A percentile compares a stretch with the other conserved stretches of the same genome.
Evolutionary conservation across 2,888 invertebrate species (phyloP).

Genomic region (Polydrusus pterygomalis): DNA sequence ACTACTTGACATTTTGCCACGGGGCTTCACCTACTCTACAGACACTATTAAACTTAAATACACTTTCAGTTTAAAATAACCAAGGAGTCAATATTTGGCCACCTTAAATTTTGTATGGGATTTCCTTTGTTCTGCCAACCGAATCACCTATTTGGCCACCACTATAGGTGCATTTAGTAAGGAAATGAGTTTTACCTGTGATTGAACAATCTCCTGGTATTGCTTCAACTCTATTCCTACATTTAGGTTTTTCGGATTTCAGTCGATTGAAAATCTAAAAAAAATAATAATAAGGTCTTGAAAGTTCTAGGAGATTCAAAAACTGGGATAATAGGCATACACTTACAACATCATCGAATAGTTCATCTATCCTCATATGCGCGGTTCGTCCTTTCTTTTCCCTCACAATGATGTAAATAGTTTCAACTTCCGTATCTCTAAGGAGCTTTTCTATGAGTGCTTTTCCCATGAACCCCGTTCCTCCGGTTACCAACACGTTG

Average conservation of each 20-base stretch:
- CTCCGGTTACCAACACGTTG: slow-evolving; percentile 72
- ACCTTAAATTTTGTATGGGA: too few species aligned
- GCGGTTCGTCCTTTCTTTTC: slow-evolving; percentile 79
- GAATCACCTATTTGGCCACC: not conserved
- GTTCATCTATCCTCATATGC: slow-evolving; percentile 78
- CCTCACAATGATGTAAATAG: slow-evolving; percentile 75
- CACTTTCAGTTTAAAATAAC: too few species aligned
- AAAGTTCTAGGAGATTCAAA: too few species aligned
- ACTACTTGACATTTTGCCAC: too few species aligned
- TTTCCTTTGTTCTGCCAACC: too few species aligned
- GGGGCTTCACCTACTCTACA: too few species aligned
- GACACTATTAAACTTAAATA: too few species aligned
- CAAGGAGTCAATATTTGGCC: too few species aligned
- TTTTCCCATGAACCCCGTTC: slow-evolving; percentile 76
- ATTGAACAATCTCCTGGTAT: slow-evolving; percentile 81
- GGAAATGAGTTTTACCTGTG: slow-evolving; percentile 64
- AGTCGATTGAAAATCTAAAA: slow-evolving; percentile 75
- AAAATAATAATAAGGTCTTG: slow-evolving; percentile 17
- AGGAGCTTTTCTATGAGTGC: slow-evolving; percentile 77
- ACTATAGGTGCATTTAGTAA: too few species aligned
- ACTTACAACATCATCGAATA: slow-evolving; percentile 79
- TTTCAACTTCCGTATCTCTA: slow-evolving; percentile 70
- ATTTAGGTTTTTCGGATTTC: slow-evolving; percentile 75
- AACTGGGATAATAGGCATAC: not conserved
- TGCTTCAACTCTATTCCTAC: slow-evolving; percentile 80